Evolutionary conservation across 1,140 invertebrate genomes (phyloP).

Genomic region (Bombus picipes): DNA sequence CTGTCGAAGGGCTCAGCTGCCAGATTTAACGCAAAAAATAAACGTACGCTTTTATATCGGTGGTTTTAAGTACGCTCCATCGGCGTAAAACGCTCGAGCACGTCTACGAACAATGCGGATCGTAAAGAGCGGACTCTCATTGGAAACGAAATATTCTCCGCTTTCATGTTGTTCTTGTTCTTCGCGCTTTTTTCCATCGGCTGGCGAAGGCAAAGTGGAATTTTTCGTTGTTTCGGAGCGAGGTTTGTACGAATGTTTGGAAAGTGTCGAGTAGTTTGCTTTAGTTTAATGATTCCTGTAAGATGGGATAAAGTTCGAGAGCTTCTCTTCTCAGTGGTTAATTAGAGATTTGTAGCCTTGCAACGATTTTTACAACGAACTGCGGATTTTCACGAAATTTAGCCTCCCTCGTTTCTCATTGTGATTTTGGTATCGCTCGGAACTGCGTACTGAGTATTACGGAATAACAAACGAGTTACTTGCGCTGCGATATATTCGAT

Average conservation of each 20-base stretch:
- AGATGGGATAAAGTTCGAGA: neutral
- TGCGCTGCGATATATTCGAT: neutral
- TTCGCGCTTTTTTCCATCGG: neutral
- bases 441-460: neutral
- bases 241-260: neutral
- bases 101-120: constrained; percentile 27
- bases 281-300: neutral
- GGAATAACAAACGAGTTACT: neutral
- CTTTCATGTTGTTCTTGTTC: constrained; percentile 18
- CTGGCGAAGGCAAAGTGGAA: neutral
- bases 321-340: neutral
- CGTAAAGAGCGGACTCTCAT: constrained; percentile 27
- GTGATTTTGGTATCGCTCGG: neutral
- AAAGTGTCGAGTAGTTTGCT: neutral
- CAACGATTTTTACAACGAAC: neutral
- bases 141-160: constrained; percentile 32
- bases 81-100: constrained; percentile 23
- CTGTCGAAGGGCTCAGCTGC: neutral
- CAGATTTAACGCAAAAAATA: constrained; percentile 34
- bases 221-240: neutral
- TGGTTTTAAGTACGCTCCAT: neutral
- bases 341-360: neutral
- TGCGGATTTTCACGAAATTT: neutral
- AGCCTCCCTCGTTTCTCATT: neutral
- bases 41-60: constrained; percentile 26